These are phyloP conservation scores for Grallaria varia DNA, from an alignment of 2,113 vertebrate species.

Conservation along the genomic window DNA sequence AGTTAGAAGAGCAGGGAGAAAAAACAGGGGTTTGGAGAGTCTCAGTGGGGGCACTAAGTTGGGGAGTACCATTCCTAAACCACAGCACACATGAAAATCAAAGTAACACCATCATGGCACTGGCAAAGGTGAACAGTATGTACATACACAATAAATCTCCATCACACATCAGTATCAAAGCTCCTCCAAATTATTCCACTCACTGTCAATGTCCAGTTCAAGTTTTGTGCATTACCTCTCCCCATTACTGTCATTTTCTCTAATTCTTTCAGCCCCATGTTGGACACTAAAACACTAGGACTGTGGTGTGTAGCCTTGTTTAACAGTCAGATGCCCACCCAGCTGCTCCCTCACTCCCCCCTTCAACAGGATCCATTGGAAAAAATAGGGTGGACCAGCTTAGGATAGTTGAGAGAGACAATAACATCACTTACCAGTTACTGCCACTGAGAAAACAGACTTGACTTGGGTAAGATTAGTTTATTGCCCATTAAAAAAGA, in stretches of 20 bases:
- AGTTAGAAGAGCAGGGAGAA: background rate
- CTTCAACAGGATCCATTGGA: background rate
- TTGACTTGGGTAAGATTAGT: background rate
- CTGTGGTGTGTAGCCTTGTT: background rate
- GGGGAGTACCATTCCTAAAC: background rate
- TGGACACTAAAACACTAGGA: background rate
- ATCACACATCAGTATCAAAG: background rate
- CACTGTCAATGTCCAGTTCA: background rate
- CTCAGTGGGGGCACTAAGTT: background rate
- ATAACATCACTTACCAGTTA: background rate
- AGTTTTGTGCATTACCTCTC: background rate
- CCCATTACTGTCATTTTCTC: background rate
- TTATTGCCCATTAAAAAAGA: background rate
- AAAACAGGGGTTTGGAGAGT: background rate
- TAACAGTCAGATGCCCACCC: background rate
- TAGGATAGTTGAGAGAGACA: background rate
- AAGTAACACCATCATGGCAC: background rate
- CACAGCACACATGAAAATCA: background rate
- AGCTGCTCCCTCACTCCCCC: background rate
- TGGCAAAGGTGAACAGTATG: background rate
- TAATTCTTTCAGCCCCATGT: background rate
- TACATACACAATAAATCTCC: background rate
- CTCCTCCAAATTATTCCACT: background rate
- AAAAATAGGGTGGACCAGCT: background rate
- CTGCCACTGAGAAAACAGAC: background rate